Conservation (phyloP, 2,888 invertebrate species). For the Tubulanus polymorphus region DNA sequence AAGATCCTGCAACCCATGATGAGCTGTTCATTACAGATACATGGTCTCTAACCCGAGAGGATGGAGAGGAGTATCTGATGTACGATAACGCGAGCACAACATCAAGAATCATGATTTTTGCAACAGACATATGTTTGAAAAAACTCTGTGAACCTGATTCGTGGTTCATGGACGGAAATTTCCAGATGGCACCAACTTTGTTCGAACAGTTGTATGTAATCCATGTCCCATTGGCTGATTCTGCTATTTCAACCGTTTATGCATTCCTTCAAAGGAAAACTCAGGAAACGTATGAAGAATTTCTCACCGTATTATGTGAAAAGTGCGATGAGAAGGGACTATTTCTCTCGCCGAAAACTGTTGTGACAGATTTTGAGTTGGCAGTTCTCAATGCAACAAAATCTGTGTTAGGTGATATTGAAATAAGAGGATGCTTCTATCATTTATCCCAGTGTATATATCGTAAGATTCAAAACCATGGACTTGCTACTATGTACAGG, state of each 20-base stretch:
- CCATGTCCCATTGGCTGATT: background rate
- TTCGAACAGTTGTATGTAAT: slow-evolving; percentile 6
- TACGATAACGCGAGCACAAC: background rate
- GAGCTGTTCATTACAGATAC: background rate
- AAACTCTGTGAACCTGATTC: background rate
- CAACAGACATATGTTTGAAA: background rate
- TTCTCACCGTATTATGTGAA: too few species aligned
- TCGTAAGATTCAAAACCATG: too few species aligned
- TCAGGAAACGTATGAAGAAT: background rate
- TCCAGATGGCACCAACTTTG: background rate
- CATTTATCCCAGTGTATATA: too few species aligned
- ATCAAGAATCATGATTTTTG: background rate
- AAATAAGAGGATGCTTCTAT: too few species aligned
- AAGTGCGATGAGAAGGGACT: too few species aligned
- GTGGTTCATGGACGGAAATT: slow-evolving; percentile 6
- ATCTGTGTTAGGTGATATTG: too few species aligned
- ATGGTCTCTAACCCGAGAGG: background rate
- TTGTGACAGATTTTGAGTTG: too few species aligned
- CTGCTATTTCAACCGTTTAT: background rate
- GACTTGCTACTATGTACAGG: too few species aligned
- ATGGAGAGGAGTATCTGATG: background rate
- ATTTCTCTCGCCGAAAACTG: too few species aligned
- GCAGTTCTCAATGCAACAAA: too few species aligned
- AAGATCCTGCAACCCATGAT: background rate
- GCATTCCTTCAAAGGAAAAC: slow-evolving; percentile 2